Evolutionary conservation across 2,113 vertebrate genomes (phyloP), one percentile per base, ranked within the genome.

Genomic region (Perognathus longimembris): DNA sequence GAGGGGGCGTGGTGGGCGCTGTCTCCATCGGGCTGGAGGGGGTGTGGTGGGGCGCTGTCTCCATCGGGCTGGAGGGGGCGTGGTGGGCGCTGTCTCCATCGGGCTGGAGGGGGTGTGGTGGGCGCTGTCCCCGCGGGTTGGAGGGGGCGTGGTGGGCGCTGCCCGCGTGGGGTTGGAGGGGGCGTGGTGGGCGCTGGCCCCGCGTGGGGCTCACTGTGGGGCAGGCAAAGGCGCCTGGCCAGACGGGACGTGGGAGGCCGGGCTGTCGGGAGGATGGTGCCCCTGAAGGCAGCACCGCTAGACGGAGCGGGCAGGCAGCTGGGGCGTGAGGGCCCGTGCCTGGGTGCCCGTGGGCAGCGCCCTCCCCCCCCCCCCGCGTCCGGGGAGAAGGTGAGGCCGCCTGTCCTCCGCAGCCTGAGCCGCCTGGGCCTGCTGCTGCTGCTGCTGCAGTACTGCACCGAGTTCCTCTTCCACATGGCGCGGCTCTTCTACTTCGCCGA

Each of bases 401-500:
- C 85, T 42, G 92, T 50, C 90, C 24, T 88, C 70, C 36, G 8
- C 34, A 99, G 99, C 96, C 97, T 99, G 95, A 99, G 98, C 36
- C 99, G 99, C 88, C 54, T 99, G 96, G 99, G 99, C 57, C 96
- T 99, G 94, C 98, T 99, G 78, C 97, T 99, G 73, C 97, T 99
- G 95, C 98, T 99, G 90, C 97, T 99, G 85, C 99, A 99, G 97
- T 99, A 99, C 59, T 96, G 98, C 2, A 99, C 99, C 0, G 99
- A 99, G 96, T 97, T 99, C 95, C 98, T 98, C 93, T 99, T 99
- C 96, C 99, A 99, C 96, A 97, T 98, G 70, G 99, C 99, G 3
- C 98, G 98, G 5, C 98, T 99, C 86, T 98, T 99, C 97, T 99
- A 98, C 98, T 99, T 99, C 54, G 98, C 98, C 0, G 99, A 99